Conservation (phyloP, 2,888 invertebrate genomes). For the Tipula unca region DNA sequence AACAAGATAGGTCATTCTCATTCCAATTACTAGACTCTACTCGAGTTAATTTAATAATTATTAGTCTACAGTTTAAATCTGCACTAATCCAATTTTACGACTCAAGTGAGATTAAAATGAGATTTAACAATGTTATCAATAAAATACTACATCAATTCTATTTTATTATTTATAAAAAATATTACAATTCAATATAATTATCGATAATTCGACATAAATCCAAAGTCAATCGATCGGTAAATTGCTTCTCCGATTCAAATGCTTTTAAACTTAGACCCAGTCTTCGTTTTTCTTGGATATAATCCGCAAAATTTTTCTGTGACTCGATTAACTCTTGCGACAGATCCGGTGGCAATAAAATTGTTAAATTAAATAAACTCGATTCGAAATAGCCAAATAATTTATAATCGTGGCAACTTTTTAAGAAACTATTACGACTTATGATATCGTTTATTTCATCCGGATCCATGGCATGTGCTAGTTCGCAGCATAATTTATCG, state of each 20-base stretch:
- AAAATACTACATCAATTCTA: too few species aligned
- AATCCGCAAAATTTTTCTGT: neutral
- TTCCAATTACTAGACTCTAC: too few species aligned
- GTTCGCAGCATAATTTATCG: constrained; percentile 17
- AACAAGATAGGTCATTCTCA: too few species aligned
- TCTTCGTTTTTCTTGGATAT: neutral
- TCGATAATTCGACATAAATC: neutral
- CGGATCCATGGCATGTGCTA: constrained; percentile 22
- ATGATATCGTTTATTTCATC: constrained; percentile 32
- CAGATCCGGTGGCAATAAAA: neutral
- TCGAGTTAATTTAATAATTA: too few species aligned
- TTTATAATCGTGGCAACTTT: constrained; percentile 35
- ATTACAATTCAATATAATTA: neutral
- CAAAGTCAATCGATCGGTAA: neutral
- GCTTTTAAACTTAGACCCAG: neutral
- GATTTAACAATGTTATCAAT: too few species aligned
- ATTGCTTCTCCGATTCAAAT: neutral
- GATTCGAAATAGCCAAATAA: constrained; percentile 47
- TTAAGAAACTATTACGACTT: constrained; percentile 33
- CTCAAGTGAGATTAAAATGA: too few species aligned
- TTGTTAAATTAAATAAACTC: constrained; percentile 46
- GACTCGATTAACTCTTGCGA: neutral
- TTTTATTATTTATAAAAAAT: neutral
- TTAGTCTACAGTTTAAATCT: too few species aligned
- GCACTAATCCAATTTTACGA: too few species aligned